A percentile compares a stretch with the other conserved stretches of the same genome.
Evolutionary conservation across 2,113 vertebrate species (phyloP).

Genomic region (Felis chaus): DNA sequence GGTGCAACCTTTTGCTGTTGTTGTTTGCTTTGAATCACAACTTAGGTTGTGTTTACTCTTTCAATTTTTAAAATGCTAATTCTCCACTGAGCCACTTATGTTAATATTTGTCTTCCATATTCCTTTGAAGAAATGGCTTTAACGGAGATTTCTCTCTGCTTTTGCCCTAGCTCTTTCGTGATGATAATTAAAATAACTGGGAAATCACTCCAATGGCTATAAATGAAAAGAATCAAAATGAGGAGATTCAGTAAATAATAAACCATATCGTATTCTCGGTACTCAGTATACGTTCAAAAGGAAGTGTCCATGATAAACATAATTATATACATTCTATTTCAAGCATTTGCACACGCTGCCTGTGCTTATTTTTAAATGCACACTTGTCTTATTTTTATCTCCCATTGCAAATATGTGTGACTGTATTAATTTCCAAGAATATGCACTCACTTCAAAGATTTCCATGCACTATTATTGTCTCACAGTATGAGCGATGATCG

Average conservation of each 20-base stretch:
- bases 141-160: conserved; percentile 27
- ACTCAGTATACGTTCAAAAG: conserved; percentile 30
- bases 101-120: not conserved
- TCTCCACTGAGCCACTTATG: not conserved
- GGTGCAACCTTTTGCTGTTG: conserved; percentile 29
- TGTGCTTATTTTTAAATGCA: conserved; percentile 37
- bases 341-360: not conserved
- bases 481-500: not conserved
- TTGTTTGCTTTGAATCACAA: conserved; percentile 22
- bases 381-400: not conserved
- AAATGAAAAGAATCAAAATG: conserved; percentile 51
- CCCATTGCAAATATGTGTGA: not conserved
- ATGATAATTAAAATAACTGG: conserved; percentile 36
- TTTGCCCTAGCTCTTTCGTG: not conserved
- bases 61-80: conserved; percentile 42
- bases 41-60: not conserved
- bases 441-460: not conserved
- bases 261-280: not conserved
- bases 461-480: conserved; percentile 19
- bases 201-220: not conserved
- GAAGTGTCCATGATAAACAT: not conserved
- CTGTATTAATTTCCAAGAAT: conserved; percentile 17
- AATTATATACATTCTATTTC: conserved; percentile 28
- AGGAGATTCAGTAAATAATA: conserved; percentile 24
- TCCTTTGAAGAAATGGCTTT: not conserved